phyloP scores from a whole-genome alignment of 2,797 vertebrate genomes.

The Mionectes olivaceus region DNA sequence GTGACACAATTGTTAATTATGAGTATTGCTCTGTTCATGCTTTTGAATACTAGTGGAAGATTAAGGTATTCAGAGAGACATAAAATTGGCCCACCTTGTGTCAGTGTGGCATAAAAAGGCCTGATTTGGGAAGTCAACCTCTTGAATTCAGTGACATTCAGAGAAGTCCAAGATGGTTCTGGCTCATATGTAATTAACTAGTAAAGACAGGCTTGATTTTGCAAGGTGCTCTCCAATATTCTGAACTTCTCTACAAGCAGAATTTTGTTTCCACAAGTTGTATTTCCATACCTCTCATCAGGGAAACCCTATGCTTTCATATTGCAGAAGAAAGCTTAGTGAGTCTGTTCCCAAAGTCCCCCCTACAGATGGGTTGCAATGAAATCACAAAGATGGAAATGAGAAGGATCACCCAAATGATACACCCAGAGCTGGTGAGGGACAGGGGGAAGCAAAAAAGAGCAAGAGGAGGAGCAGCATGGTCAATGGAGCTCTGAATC shows the following conservation, averaged over 20 bases:
- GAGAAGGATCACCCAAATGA: background rate
- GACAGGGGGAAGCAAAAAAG: accelerated
- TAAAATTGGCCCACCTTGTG: background rate
- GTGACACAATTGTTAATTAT: background rate
- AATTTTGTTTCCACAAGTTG: background rate
- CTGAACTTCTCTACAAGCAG: background rate
- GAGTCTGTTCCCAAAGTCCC: background rate
- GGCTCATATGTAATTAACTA: background rate
- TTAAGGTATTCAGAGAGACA: background rate
- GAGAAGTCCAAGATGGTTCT: background rate
- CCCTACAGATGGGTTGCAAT: background rate
- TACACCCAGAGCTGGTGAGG: background rate
- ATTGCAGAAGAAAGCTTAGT: background rate
- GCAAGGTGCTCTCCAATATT: background rate
- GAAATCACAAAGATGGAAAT: background rate
- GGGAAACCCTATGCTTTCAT: background rate
- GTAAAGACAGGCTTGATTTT: background rate
- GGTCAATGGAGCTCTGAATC: background rate
- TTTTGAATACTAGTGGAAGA: background rate
- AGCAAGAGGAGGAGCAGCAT: background rate
- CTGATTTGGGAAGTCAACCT: background rate
- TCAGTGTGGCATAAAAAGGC: background rate
- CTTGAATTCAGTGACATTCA: background rate
- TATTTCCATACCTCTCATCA: background rate
- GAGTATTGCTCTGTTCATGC: background rate